Percentiles rank a stretch among this genome's conserved stretches.
phyloP scores from a whole-genome alignment of 2,113 vertebrate species.

The Cromileptes altivelis region DNA sequence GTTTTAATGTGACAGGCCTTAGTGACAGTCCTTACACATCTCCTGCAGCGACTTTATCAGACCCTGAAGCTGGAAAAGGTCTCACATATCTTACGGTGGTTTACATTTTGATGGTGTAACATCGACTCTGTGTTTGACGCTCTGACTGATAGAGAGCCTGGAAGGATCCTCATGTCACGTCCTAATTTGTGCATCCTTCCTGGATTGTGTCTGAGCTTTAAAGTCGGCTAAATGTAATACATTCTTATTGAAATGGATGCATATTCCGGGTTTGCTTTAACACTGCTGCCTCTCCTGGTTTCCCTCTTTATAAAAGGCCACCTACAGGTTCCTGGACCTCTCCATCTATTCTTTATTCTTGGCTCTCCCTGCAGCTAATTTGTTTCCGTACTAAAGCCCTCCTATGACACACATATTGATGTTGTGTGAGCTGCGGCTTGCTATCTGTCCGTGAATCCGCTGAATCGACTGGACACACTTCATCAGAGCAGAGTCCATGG shows the following conservation, averaged over 20 bases:
- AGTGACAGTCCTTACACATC: neutral
- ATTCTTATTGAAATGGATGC: no score
- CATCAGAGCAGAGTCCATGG: neutral
- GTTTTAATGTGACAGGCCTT: neutral
- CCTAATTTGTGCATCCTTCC: neutral
- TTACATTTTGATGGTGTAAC: neutral
- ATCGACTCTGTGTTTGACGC: neutral
- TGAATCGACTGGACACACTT: slow-evolving; percentile 22
- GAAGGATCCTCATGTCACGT: neutral
- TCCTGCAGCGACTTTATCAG: slow-evolving; percentile 8
- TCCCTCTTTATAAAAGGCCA: neutral
- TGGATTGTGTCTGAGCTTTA: neutral
- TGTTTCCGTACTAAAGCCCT: neutral
- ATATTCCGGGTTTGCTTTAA: neutral
- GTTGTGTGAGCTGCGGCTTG: neutral
- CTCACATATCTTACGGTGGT: neutral
- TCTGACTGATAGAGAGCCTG: neutral
- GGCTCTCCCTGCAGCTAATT: neutral
- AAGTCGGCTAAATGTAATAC: neutral
- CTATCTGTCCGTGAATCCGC: slow-evolving; percentile 4
- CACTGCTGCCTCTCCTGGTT: neutral
- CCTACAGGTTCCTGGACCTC: neutral
- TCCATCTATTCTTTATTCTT: neutral
- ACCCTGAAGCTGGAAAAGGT: slow-evolving; percentile 1
- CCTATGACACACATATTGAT: neutral